Evolutionary conservation across 2,888 invertebrate genomes (phyloP).

Genomic region (Polymixis flavicincta): DNA sequence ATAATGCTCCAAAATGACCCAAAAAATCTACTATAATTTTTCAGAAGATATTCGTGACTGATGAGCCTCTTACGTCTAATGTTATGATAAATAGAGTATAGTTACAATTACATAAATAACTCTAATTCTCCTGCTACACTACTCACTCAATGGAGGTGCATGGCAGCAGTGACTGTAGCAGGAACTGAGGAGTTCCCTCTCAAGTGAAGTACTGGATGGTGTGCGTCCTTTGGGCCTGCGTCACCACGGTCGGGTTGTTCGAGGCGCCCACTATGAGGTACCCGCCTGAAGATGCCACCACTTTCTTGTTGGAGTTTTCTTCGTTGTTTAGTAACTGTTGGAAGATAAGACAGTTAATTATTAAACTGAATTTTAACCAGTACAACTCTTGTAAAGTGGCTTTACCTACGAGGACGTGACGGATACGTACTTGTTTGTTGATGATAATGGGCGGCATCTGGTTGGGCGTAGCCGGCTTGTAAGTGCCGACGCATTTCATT

Average conservation of each 20-base stretch:
- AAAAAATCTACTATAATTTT: background rate
- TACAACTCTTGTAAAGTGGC: background rate
- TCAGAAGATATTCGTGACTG: background rate
- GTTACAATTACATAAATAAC: background rate
- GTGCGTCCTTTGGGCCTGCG: slow-evolving; percentile 74
- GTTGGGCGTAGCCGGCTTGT: slow-evolving; percentile 74
- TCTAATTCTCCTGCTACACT: background rate
- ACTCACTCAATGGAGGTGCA: slow-evolving; percentile 7
- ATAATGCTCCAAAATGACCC: background rate
- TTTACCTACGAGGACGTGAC: background rate
- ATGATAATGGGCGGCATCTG: slow-evolving; percentile 75
- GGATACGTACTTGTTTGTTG: slow-evolving; percentile 81
- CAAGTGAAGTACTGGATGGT: slow-evolving; percentile 79
- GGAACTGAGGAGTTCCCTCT: slow-evolving; percentile 61
- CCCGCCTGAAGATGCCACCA: slow-evolving; percentile 86
- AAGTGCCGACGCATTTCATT: slow-evolving; percentile 84
- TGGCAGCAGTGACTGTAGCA: background rate
- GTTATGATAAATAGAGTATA: slow-evolving; percentile 1
- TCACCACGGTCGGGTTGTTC: slow-evolving; percentile 69
- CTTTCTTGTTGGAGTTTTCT: slow-evolving; percentile 78
- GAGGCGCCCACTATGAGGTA: slow-evolving; percentile 84
- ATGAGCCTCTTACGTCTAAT: background rate
- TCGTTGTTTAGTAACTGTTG: slow-evolving; percentile 79
- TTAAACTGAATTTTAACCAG: background rate
- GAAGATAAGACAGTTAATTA: background rate